Evolutionary conservation across 2,113 vertebrate genomes (phyloP), one percentile per base, ranked within the genome.

Genomic region (Apteryx mantelli): DNA sequence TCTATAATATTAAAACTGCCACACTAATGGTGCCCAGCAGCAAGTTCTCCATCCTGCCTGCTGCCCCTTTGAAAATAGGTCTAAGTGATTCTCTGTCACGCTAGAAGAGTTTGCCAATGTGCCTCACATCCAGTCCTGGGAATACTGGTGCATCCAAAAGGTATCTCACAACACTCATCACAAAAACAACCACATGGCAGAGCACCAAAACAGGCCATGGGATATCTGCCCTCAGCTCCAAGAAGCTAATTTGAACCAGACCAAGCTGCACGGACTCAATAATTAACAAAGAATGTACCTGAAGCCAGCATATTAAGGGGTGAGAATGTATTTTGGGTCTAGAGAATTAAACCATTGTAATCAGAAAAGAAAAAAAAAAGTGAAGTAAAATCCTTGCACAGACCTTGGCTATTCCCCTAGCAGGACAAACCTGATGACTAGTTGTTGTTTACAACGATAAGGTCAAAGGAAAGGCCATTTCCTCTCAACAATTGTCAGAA

Each of bases 401-500:
- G 96, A 97, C 95, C 95, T 97, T 97, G 94, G 89, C 80, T 94
- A 93, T 95, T 96, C 88, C 95, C 91, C 56, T n/a, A 86, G 94
- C 93, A 90, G 94, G 95, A 91, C 94, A 84, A 91, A 86, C 94
- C 89, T 84, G 94, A 96, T 96, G 95, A 96, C 89, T 90, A 82
- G 85, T 96, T 97, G 97, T 96, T 96, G 97, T 96, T 97, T 97
- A 96, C 95, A 97, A 96, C 52, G 89, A 90, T 96, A 97, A 97
- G 97, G 96, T 97, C 97, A 97, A 91, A 97, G 95, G 96, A 97
- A 97, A 97, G 95, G 97, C 96, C 93, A 97, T 96, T 97, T 97
- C 97, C 95, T 93, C 96, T 97, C 96, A 96, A 81, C 96, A 91
- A 95, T 95, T 97, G 96, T 97, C 97, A 96, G 96, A 95, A 95